phyloP scores from a whole-genome alignment of 2,797 vertebrate genomes.

The Gymnopithys bicolor region DNA sequence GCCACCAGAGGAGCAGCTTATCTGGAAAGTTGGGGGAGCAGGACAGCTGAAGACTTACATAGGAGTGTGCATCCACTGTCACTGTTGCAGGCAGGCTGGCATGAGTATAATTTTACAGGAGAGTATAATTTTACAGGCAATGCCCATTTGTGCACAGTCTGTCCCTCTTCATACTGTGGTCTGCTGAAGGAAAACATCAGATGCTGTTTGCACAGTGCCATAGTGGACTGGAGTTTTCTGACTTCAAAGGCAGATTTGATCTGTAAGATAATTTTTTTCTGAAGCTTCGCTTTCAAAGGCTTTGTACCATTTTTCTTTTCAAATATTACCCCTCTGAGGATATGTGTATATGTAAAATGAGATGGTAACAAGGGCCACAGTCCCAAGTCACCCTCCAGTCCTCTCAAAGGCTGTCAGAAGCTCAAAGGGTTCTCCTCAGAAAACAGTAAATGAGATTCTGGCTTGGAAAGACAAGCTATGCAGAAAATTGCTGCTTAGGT shows the following conservation, averaged over 20 bases:
- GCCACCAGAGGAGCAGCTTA: background rate
- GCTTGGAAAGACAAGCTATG: background rate
- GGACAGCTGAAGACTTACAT: background rate
- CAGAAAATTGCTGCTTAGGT: constrained; percentile 2
- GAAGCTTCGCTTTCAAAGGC: constrained; percentile 14
- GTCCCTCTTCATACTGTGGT: background rate
- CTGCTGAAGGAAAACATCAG: background rate
- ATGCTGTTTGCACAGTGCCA: background rate
- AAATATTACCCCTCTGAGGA: background rate
- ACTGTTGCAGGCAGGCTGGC: background rate
- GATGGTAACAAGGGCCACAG: background rate
- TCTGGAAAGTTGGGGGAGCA: background rate
- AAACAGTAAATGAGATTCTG: background rate
- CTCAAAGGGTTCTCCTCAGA: background rate
- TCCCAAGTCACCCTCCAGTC: background rate
- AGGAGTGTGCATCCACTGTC: accelerated
- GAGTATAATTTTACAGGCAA: background rate
- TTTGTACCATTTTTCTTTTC: background rate
- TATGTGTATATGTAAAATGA: background rate
- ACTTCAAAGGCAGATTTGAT: background rate
- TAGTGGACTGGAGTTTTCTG: background rate
- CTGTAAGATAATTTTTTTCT: background rate
- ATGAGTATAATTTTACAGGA: background rate
- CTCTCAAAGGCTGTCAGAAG: background rate
- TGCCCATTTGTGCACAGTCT: background rate